A percentile compares a stretch with the other conserved stretches of the same genome.
Conservation (phyloP, 2,113 vertebrate species). For the Pelusios castaneus region DNA sequence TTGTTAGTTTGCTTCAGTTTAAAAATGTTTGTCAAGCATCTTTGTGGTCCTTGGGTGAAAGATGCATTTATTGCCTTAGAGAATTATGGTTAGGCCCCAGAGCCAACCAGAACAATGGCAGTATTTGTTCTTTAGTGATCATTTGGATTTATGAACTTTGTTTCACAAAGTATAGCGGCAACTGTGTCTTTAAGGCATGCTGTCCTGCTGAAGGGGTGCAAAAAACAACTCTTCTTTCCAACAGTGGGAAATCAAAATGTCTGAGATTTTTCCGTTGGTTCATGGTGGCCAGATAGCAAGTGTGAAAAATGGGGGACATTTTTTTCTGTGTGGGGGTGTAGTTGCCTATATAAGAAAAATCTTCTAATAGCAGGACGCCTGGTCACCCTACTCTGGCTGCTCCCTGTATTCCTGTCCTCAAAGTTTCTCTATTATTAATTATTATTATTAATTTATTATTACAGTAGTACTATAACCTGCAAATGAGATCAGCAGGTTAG, state of each 20-base stretch:
- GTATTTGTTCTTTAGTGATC: not conserved
- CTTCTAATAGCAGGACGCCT: not conserved
- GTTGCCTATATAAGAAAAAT: not conserved
- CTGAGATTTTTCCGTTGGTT: not conserved
- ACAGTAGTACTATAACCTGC: not conserved
- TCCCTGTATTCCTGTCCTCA: not conserved
- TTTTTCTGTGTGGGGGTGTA: not conserved
- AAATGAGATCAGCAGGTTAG: not conserved
- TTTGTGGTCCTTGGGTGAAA: not conserved
- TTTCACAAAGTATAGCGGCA: not conserved
- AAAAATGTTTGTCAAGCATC: not conserved
- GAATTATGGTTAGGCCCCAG: not conserved
- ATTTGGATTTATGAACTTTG: not conserved
- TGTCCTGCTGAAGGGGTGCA: too few species aligned
- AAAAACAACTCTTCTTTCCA: not conserved
- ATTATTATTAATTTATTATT: not conserved
- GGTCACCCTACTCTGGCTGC: not conserved
- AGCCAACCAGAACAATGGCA: not conserved
- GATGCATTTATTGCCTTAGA: not conserved
- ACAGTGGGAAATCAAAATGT: not conserved
- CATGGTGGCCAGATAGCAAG: not conserved
- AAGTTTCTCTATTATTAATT: not conserved
- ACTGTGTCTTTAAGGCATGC: not conserved
- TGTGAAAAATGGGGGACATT: not conserved
- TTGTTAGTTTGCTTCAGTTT: not conserved